Evolutionary conservation across 2,797 vertebrate genomes (phyloP), one percentile per base, ranked within the genome.

Genomic region (Mormyrus hasselquistii): DNA sequence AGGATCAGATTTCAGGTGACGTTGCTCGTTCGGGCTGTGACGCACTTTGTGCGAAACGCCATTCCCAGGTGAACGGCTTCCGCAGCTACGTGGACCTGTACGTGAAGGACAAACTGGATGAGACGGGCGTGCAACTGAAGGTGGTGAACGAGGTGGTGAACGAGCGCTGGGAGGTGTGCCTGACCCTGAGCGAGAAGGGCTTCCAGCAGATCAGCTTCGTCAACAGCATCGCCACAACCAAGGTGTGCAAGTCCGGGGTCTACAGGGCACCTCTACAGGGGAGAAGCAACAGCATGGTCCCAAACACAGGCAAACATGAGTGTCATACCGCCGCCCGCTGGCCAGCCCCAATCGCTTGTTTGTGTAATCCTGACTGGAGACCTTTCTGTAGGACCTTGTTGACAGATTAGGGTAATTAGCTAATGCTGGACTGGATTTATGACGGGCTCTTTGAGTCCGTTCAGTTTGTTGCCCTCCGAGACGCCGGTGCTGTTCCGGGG

Each of bases 131-230:
- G 59, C 95, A 97, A 0, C 95, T 98, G 90, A 98, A 98, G 94
- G 97, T 98, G 92, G 97, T 97, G 89, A 97, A 98, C 90, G 97
- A 98, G 91, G 91, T 95, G 34, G 97, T 95, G 91, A 97, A 97
- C 93, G 97, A 98, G 9, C 95, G 97, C 65, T 98, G 97, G 97
- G 97, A 98, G 88, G 97, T 98, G 88, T 98, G 97, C 91, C 96
- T 98, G 89, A 97, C 97, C 62, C 92, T 97, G 91, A 98, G 97
- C 91, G 97, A 98, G 49, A 98, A 97, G 93, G 97, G 97, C 4
- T 98, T 98, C 92, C 97, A 98, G 93, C 97, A 98, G 92, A 97
- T 97, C 94, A 98, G 97, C 93, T 98, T 98, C 91, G 97, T 97
- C 93, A 98, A 98, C 94, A 97, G 97, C 90, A 98, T 98, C 93